Evolutionary conservation across 2,888 invertebrate genomes (phyloP), one percentile per base, ranked within the genome.

Genomic region (Sinelater perroti): DNA sequence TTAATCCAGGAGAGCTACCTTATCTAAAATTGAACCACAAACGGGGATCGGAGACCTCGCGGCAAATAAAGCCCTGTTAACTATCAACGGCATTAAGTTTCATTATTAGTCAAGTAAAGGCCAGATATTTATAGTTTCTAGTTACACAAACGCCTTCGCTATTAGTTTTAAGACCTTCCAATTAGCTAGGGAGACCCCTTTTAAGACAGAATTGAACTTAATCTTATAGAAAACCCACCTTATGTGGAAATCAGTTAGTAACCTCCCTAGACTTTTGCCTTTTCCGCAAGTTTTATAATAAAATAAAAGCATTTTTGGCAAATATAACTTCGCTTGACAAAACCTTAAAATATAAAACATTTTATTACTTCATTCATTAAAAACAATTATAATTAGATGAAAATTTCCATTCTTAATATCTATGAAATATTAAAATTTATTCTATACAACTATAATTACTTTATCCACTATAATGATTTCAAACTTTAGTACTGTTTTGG

Each of bases 21-120:
- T 46, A 46, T 46, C 33, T 33, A 24, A 31, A 46, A 46, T 46
- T 46, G 31, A 33, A 46, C 46, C 46, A 33, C 42, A 52, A 52
- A 30, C 40, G 33, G 20, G 42, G 44, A 52, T 52, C 30, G 44
- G 11, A 46, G 14, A 46, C 20, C 46, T 46, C 46, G 46, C 20
- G 13, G 21, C 24, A 18, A 40, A 35, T 20, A 42, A 52, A 20
- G 40, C 42, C 30, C 21, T 52, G 52, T 44, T 52, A 52, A 52
- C 52, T 44, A 52, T 52, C 30, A 28, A 18, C 20, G 10, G 42
- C 31, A 52, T 52, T 52, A 52, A 40, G 26, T 50, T 50, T 18
- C 38, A 40, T 50, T 50, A 50, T 50, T 30, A 52, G 52, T 20
- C 28, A 52, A 52, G 44, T 42, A 52, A 42, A 52, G 42, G 24